Percentiles rank a stretch among this genome's conserved stretches.
phyloP scores from a whole-genome alignment of 2,888 invertebrate genomes.

The Byasa hedistus region DNA sequence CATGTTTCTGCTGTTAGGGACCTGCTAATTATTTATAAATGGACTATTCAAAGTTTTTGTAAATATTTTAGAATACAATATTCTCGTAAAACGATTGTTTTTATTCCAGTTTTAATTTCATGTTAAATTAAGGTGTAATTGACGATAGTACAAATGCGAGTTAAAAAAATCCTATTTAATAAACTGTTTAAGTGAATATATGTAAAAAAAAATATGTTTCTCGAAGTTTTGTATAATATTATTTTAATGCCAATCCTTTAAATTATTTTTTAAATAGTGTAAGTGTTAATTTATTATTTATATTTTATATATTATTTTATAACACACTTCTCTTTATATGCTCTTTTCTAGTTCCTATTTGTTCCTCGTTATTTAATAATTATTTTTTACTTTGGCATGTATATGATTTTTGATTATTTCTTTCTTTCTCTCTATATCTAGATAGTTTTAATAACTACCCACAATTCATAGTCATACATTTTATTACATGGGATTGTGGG shows the following conservation, averaged over 20 bases:
- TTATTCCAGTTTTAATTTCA: conserved; percentile 14
- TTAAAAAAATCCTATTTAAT: neutral
- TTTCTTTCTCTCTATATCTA: conserved; percentile 26
- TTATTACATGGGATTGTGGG: conserved; percentile 2
- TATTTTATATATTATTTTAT: conserved; percentile 1
- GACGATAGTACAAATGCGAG: conserved; percentile 12
- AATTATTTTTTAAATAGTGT: neutral
- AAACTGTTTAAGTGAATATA: conserved; percentile 1
- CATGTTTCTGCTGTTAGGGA: conserved; percentile 67
- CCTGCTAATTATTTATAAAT: conserved; percentile 67
- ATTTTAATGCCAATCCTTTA: conserved; percentile 1
- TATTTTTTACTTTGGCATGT: conserved; percentile 19
- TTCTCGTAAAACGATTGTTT: conserved; percentile 51
- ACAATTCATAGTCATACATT: conserved; percentile 1
- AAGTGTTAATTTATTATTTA: neutral
- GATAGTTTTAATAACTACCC: conserved; percentile 6
- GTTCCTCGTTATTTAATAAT: conserved; percentile 35
- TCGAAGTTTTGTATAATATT: conserved; percentile 9
- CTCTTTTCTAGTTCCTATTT: conserved; percentile 17
- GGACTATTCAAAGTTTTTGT: conserved; percentile 49
- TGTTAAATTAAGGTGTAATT: conserved; percentile 2
- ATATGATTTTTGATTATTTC: neutral
- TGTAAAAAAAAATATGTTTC: conserved; percentile 2
- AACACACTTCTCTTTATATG: neutral
- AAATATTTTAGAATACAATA: conserved; percentile 69